These are phyloP conservation scores for Micrasema longulum DNA, from an alignment of 1,140 invertebrate species.

Conservation along the genomic window DNA sequence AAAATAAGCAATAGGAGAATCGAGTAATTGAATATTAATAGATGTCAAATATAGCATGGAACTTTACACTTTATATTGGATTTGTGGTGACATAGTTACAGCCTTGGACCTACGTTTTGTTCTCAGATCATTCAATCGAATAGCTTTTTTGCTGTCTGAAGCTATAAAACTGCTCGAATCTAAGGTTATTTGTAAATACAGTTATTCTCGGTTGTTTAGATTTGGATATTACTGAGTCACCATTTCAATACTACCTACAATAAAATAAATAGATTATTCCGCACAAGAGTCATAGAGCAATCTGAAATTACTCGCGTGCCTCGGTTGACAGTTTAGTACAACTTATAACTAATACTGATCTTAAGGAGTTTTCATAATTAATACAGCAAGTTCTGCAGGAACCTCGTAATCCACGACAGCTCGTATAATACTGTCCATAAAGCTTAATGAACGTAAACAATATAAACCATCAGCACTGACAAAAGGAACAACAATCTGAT, in stretches of 20 bases:
- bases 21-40: too few species aligned
- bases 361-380: constrained; percentile 38
- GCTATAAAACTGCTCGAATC: too few species aligned
- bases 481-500: constrained; percentile 48
- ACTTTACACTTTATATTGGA: constrained; percentile 23
- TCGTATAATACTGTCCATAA: constrained; percentile 28
- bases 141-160: too few species aligned
- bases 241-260: constrained; percentile 4
- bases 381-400: constrained; percentile 22
- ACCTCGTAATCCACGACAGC: background rate
- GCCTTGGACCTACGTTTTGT: background rate
- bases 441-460: constrained; percentile 19
- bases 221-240: background rate
- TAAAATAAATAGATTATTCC: constrained; percentile 31
- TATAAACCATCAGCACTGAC: constrained; percentile 22
- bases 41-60: constrained; percentile 3
- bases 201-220: constrained; percentile 1
- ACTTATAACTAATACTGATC: constrained; percentile 34
- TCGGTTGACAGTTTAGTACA: constrained; percentile 24
- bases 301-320: constrained; percentile 6
- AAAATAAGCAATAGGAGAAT: too few species aligned
- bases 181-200: background rate
- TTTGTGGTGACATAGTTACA: background rate
- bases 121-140: too few species aligned
- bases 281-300: background rate